Evolutionary conservation across 2,888 invertebrate species (phyloP).

Genomic region (Carterocephalus palaemon): DNA sequence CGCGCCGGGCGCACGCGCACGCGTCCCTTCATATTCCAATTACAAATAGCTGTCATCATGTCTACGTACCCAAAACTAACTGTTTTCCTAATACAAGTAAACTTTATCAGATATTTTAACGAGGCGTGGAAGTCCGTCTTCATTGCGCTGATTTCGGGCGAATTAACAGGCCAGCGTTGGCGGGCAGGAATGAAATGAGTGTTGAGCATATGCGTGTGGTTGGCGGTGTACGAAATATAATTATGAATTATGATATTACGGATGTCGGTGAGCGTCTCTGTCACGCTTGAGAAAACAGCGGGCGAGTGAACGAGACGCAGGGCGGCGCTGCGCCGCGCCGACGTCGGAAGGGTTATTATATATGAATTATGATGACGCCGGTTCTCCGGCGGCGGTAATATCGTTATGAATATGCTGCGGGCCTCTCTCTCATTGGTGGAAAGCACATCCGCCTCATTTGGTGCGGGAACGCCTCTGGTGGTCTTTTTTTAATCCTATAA

Average conservation of each 20-base stretch:
- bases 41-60: conserved; percentile 76
- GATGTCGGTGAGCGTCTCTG: conserved; percentile 57
- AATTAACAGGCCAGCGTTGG: conserved; percentile 25
- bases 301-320: conserved; percentile 67
- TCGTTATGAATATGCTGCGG: conserved; percentile 78
- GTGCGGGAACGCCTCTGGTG: conserved; percentile 72
- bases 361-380: conserved; percentile 79
- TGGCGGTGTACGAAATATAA: conserved; percentile 62
- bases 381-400: conserved; percentile 75
- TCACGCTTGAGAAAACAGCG: conserved; percentile 44
- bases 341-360: conserved; percentile 77
- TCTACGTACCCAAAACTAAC: conserved; percentile 57
- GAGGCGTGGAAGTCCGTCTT: conserved; percentile 22
- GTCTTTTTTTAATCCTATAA: conserved; percentile 77
- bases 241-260: conserved; percentile 77
- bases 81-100: conserved; percentile 49
- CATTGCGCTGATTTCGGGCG: conserved; percentile 19
- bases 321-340: conserved; percentile 53
- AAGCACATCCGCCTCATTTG: conserved; percentile 71
- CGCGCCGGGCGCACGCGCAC: conserved; percentile 73
- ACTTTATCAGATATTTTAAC: conserved; percentile 44
- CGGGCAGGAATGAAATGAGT: conserved; percentile 51
- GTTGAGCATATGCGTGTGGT: conserved; percentile 46
- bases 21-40: conserved; percentile 77
- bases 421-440: conserved; percentile 74